phyloP scores from a whole-genome alignment of 1,140 invertebrate genomes.

The Drosophila ananassae region DNA sequence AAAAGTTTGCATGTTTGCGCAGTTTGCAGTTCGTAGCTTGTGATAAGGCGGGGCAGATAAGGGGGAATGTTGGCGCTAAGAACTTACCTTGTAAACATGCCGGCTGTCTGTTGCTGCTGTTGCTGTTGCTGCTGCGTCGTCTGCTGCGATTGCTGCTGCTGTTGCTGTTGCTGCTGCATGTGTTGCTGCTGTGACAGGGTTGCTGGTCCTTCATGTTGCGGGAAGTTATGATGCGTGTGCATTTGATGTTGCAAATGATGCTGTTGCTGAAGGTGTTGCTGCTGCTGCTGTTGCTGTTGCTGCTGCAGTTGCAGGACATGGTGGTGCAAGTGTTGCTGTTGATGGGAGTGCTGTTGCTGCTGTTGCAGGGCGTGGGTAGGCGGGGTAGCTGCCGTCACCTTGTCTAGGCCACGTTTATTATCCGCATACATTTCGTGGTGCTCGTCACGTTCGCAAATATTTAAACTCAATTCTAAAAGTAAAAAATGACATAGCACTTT shows the following conservation, averaged over 20 bases:
- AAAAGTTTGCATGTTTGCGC: constrained; percentile 77
- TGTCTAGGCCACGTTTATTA: constrained; percentile 77
- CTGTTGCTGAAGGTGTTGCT: constrained; percentile 64
- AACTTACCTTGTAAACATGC: constrained; percentile 83
- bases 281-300: constrained; percentile 59
- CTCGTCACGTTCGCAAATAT: constrained; percentile 71
- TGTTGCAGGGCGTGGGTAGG: constrained; percentile 58
- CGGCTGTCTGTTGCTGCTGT: constrained; percentile 62
- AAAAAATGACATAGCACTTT: constrained; percentile 55
- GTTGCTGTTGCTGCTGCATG: constrained; percentile 50
- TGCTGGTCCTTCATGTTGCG: constrained; percentile 57
- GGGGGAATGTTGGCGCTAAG: constrained; percentile 68
- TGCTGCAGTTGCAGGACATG: constrained; percentile 67
- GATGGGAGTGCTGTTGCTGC: constrained; percentile 57
- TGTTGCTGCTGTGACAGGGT: constrained; percentile 62
- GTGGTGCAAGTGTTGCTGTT: constrained; percentile 62
- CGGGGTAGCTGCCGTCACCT: constrained; percentile 61
- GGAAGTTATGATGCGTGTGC: constrained; percentile 78
- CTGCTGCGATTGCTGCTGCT: constrained; percentile 58
- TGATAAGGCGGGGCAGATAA: constrained; percentile 32
- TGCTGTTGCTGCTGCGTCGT: constrained; percentile 41
- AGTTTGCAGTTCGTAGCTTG: constrained; percentile 19
- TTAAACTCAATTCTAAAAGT: constrained; percentile 64
- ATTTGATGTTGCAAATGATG: constrained; percentile 74
- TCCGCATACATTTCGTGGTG: constrained; percentile 71